Conservation (phyloP, 1,140 invertebrate species). For the Ruditapes philippinarum region DNA sequence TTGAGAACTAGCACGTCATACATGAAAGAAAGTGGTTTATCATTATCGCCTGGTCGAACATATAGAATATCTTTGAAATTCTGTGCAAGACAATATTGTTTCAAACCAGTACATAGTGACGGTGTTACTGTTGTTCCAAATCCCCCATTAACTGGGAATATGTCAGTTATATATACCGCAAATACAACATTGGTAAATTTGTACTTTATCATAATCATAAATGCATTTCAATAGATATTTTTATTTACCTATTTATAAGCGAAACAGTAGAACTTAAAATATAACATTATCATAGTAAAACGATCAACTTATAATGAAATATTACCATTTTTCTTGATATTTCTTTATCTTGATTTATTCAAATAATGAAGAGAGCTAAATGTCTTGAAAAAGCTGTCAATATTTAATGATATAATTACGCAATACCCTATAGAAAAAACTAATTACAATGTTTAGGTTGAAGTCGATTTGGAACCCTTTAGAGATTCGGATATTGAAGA, state of each 20-base stretch:
- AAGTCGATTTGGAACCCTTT: slow-evolving; percentile 53
- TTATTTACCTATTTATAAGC: too few relatives aligned
- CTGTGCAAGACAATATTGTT: slow-evolving; percentile 62
- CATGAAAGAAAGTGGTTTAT: not conserved
- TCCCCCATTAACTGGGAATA: slow-evolving; percentile 58
- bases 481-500: slow-evolving; percentile 61
- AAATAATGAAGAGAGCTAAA: too few relatives aligned
- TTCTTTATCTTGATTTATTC: not conserved
- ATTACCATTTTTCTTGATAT: too few relatives aligned
- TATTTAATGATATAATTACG: too few relatives aligned
- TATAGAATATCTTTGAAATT: slow-evolving; percentile 65
- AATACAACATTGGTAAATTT: not conserved
- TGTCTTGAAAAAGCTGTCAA: too few relatives aligned
- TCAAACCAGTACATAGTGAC: slow-evolving; percentile 59
- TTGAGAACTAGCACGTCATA: not conserved
- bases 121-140: slow-evolving; percentile 59
- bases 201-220: slow-evolving; percentile 26
- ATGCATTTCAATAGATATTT: slow-evolving; percentile 33
- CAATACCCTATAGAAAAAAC: too few relatives aligned
- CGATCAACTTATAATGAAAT: too few relatives aligned
- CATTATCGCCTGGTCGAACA: slow-evolving; percentile 50
- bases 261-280: too few relatives aligned
- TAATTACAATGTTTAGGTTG: not conserved
- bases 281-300: too few relatives aligned
- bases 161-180: not conserved